These are phyloP conservation scores for Podocnemis expansa DNA, from an alignment of 2,113 vertebrate species.

Conservation along the genomic window DNA sequence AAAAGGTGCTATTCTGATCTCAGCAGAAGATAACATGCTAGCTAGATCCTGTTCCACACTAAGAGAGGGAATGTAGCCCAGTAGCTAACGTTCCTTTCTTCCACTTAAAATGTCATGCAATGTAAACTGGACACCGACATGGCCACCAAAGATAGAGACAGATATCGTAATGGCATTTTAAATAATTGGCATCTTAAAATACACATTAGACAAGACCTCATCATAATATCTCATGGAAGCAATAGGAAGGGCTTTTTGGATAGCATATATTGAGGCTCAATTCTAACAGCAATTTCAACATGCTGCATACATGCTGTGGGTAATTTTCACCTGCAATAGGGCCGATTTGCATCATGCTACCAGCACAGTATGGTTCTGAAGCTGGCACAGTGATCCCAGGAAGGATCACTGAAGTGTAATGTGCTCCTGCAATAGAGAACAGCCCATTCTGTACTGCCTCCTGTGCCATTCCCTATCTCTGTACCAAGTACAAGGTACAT, in stretches of 20 bases:
- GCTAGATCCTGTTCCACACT: not conserved
- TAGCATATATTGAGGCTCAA: not conserved
- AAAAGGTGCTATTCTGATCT: not conserved
- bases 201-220: not conserved
- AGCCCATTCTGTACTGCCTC: not conserved
- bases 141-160: not conserved
- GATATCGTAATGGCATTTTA: not conserved
- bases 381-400: not conserved
- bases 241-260: not conserved
- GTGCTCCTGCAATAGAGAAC: not conserved
- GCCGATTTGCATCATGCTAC: not conserved
- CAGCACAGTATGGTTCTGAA: not conserved
- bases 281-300: not conserved
- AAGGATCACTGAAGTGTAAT: not conserved
- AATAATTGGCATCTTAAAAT: not conserved
- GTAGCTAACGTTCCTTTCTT: not conserved
- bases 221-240: not conserved
- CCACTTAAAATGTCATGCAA: not conserved
- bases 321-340: not conserved
- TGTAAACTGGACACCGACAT: not conserved
- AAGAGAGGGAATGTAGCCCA: not conserved
- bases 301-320: rapidly evolving
- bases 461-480: not conserved
- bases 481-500: not conserved
- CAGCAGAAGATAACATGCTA: not conserved